phyloP scores from a whole-genome alignment of 2,888 invertebrate species.

The Rhyacophila evoluta region DNA sequence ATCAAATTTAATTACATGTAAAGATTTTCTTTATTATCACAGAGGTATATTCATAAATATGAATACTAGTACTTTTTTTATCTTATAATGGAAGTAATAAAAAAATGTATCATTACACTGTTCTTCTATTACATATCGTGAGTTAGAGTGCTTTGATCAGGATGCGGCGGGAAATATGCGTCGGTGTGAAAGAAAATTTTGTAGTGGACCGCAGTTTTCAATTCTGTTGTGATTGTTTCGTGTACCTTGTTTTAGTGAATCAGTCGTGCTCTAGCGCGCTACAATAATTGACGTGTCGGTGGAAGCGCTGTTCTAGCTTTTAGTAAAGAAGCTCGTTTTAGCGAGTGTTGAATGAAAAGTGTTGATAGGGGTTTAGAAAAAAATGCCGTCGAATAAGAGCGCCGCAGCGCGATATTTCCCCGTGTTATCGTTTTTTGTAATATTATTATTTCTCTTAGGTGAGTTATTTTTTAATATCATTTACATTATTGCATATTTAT shows the following conservation, averaged over 20 bases:
- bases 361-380: neutral
- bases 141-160: neutral
- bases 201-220: neutral
- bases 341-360: constrained; percentile 17
- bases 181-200: neutral
- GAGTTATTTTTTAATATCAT: neutral
- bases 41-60: too few relatives aligned
- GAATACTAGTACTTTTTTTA: too few relatives aligned
- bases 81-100: too few relatives aligned
- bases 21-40: too few relatives aligned
- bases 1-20: too few relatives aligned
- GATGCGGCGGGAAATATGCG: neutral
- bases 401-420: neutral
- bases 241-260: too few relatives aligned
- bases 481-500: too few relatives aligned
- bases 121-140: too few relatives aligned
- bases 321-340: neutral
- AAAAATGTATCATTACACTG: too few relatives aligned
- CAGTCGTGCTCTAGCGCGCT: constrained; percentile 15
- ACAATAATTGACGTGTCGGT: neutral
- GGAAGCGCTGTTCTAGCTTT: neutral
- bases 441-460: neutral
- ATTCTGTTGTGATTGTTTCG: too few relatives aligned
- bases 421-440: neutral
- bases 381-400: neutral